Percentiles rank a stretch among this genome's conserved stretches.
Evolutionary conservation across 2,113 vertebrate species (phyloP).

Genomic region (Numida meleagris): DNA sequence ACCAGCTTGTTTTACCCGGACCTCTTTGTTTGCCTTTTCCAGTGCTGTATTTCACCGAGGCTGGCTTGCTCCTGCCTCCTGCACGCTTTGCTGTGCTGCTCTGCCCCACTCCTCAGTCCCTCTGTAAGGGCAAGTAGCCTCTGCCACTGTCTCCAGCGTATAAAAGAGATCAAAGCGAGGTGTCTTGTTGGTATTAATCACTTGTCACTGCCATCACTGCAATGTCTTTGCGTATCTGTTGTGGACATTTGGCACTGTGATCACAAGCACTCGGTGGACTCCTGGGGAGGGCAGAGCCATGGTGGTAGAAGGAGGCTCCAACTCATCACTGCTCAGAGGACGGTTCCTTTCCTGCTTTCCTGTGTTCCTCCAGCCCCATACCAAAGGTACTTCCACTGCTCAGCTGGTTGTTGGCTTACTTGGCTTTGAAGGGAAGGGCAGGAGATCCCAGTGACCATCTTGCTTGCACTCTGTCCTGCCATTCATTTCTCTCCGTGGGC

Average conservation of each 20-base stretch:
- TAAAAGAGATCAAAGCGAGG: background rate
- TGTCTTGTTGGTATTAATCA: background rate
- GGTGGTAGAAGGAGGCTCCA: background rate
- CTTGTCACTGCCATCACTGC: background rate
- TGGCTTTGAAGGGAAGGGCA: background rate
- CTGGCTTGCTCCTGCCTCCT: background rate
- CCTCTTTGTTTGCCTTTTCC: no score
- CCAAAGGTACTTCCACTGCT: background rate
- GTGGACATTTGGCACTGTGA: background rate
- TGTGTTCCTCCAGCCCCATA: background rate
- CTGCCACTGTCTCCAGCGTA: background rate
- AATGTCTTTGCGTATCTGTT: background rate
- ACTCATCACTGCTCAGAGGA: background rate
- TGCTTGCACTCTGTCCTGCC: background rate
- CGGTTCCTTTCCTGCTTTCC: background rate
- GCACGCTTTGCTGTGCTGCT: background rate
- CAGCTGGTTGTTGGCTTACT: background rate
- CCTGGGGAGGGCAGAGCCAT: background rate
- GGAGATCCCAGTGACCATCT: background rate
- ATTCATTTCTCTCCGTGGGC: background rate
- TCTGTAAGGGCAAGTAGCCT: background rate
- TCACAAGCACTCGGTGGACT: fast-evolving
- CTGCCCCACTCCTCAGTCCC: background rate
- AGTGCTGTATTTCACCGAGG: no score
- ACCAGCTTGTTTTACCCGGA: no score